Base-by-base conservation (phyloP, 2,797 vertebrate genomes). In the Champsocephalus gunnari region DNA sequence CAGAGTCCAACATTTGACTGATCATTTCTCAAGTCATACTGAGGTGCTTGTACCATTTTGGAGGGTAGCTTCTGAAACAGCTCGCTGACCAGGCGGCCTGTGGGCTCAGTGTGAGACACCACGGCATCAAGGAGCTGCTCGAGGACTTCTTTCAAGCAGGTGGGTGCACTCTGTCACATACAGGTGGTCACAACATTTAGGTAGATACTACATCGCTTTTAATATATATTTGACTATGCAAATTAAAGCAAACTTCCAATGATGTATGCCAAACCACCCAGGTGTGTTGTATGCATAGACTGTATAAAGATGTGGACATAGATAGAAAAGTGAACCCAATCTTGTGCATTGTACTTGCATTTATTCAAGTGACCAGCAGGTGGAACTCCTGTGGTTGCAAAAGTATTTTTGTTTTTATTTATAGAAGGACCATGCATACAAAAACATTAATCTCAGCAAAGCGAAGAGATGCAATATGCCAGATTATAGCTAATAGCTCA, bases 41-140 rank as follows among this genome's bases (percentile, higher is more conserved):
- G 13, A 67, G 50, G 10, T n/a, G 45, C 28, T 69, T 89, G 71
- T 92, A 99, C 98, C 96, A 98, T 95, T 97, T 98, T 99, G 75
- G 98, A 99, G 74, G 98, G 98, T 89, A 99, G 95, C 79, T 99
- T 98, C 95, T 99, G 98, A 91, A 99, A 99, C 66, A 99, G 96
- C 83, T 99, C 98, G 59, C 98, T 99, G 88, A 99, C 95, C 58
- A 98, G 94, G 32, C 90, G 96, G 54, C 98, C 98, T 14, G 95
- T 95, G 7, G 98, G 97, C 88, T 99, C 97, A 44, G 95, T 94
- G 87, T 96, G 96, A 63, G 96, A 94, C 88, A 96, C 95, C 86
- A 99, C 90, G 44, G 97, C 94, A 88, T 99, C 98, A 6, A 99
- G 96, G 62, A 99, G 96, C 93, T 99, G 97, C 73, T 99, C 98